These are phyloP conservation scores for Eubasilissa splendida DNA, from an alignment of 2,888 invertebrate species.

Conservation along the genomic window DNA sequence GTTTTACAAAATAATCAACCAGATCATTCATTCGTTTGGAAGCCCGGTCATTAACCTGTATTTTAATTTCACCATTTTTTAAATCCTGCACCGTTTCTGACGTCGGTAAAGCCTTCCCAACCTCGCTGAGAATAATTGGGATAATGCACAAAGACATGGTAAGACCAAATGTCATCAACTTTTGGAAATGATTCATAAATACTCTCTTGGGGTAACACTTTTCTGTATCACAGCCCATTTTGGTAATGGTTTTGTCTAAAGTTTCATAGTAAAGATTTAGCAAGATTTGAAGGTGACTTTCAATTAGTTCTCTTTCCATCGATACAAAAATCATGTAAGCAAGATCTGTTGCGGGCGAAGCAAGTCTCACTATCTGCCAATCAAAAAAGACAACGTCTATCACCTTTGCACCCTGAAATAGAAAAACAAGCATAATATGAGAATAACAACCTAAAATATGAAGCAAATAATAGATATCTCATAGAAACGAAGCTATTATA, in stretches of 20 bases:
- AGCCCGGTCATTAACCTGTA: neutral
- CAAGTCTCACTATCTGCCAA: neutral
- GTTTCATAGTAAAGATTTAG: constrained; percentile 31
- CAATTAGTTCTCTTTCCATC: neutral
- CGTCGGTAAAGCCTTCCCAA: neutral
- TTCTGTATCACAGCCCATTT: constrained; percentile 19
- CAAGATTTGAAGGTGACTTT: neutral
- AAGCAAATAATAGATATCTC: neutral
- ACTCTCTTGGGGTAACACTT: constrained; percentile 35
- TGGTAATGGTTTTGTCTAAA: neutral
- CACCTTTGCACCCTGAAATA: neutral
- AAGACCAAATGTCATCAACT: constrained; percentile 13
- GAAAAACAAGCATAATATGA: neutral
- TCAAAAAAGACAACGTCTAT: constrained; percentile 12
- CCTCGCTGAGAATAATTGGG: neutral
- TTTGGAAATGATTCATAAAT: constrained; percentile 14
- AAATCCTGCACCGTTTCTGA: neutral
- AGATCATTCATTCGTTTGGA: neutral
- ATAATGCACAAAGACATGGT: constrained; percentile 11
- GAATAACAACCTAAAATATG: neutral
- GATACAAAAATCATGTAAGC: neutral
- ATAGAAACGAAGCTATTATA: too few species aligned
- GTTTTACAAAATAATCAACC: neutral
- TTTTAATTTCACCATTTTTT: neutral
- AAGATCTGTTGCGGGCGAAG: constrained; percentile 20